Evolutionary conservation across 2,797 vertebrate species (phyloP).

Genomic region (Thalassophryne amazonica): DNA sequence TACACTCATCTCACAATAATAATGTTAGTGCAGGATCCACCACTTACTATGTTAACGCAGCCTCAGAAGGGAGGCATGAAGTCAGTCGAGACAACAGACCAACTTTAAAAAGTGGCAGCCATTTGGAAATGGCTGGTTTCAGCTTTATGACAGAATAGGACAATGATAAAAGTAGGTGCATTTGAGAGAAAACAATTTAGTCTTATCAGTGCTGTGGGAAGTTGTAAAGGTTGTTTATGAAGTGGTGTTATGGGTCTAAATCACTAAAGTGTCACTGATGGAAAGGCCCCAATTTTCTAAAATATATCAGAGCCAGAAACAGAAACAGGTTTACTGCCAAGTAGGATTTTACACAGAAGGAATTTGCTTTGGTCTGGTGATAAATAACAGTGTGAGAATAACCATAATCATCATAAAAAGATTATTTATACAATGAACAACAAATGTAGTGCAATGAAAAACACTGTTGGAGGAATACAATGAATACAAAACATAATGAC

Average conservation of each 20-base stretch:
- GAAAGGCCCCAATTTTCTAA: conserved; percentile 5
- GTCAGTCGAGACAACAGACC: not conserved
- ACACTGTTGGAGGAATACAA: too few relatives aligned
- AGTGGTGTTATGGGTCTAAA: not conserved
- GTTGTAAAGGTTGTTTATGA: not conserved
- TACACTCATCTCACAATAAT: too few relatives aligned
- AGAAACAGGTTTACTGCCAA: too few relatives aligned
- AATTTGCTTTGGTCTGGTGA: too few relatives aligned
- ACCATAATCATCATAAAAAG: too few relatives aligned
- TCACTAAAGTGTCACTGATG: conserved; percentile 5
- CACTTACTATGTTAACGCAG: too few relatives aligned
- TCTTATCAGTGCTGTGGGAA: conserved; percentile 12
- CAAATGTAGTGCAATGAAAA: too few relatives aligned
- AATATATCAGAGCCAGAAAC: not conserved
- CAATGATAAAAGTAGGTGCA: not conserved
- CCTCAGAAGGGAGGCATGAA: not conserved
- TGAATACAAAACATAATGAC: too few relatives aligned
- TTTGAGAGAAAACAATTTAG: conserved; percentile 26
- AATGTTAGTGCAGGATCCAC: too few relatives aligned
- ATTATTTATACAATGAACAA: too few relatives aligned
- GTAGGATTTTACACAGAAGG: too few relatives aligned
- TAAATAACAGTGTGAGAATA: too few relatives aligned
- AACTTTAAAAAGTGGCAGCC: not conserved
- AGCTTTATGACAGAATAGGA: conserved; percentile 9
- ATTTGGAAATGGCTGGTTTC: conserved; percentile 6